Percentiles rank a stretch among this genome's conserved stretches.
These are phyloP conservation scores for Tridacna gigas DNA, from an alignment of 2,888 invertebrate species.

Conservation along the genomic window DNA sequence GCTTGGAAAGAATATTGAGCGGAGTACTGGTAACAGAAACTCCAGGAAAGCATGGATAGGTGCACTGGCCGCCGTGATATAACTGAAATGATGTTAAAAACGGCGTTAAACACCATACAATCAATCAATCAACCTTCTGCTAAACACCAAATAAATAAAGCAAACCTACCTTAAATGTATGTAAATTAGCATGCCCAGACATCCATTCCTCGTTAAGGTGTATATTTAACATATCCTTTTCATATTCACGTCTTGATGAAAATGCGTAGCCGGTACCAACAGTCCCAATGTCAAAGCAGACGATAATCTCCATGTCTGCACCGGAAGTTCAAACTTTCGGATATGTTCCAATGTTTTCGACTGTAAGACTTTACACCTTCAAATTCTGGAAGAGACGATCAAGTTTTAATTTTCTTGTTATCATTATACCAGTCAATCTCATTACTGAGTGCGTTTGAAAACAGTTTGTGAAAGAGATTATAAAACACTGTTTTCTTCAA, in stretches of 20 bases:
- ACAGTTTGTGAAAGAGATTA: too few species aligned
- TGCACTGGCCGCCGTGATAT: too few species aligned
- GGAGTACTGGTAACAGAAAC: too few species aligned
- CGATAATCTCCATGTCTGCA: slow-evolving; percentile 54
- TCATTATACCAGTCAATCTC: too few species aligned
- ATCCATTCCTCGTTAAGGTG: slow-evolving; percentile 71
- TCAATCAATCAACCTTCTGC: too few species aligned
- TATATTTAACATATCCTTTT: slow-evolving; percentile 55
- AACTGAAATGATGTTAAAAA: too few species aligned
- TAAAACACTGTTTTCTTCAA: too few species aligned
- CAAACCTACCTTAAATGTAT: slow-evolving; percentile 57
- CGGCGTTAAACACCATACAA: too few species aligned
- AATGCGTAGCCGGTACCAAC: slow-evolving; percentile 68
- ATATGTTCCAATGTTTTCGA: not conserved
- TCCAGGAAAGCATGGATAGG: too few species aligned
- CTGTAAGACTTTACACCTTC: not conserved
- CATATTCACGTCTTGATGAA: slow-evolving; percentile 60
- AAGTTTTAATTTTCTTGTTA: too few species aligned
- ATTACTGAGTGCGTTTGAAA: too few species aligned
- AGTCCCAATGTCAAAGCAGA: slow-evolving; percentile 60
- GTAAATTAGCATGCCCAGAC: slow-evolving; percentile 69
- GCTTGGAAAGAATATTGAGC: too few species aligned
- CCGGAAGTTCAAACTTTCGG: slow-evolving; percentile 5
- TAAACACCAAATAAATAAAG: not conserved
- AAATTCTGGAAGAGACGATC: not conserved